Conservation (phyloP, 1,140 invertebrate species). For the Steinernema khuongi region DNA sequence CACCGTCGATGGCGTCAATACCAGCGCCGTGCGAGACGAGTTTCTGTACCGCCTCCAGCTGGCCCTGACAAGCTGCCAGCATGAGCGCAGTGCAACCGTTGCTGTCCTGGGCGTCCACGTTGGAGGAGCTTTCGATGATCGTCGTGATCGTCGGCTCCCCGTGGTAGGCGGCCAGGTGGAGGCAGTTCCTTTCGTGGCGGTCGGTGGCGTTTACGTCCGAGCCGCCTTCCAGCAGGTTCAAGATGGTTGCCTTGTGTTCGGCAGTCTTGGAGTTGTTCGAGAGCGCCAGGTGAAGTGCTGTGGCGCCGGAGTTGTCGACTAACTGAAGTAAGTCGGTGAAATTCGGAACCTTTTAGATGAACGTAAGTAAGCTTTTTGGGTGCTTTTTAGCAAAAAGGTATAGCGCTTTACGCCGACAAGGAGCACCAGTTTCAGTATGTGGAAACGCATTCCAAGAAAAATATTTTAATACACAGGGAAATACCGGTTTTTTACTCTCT, state of each 20-base stretch:
- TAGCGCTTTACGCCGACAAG: too few species aligned
- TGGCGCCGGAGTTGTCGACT: conserved; percentile 33
- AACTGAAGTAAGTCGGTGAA: conserved; percentile 8
- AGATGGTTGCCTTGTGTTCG: conserved; percentile 25
- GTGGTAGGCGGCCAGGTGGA: conserved; percentile 36
- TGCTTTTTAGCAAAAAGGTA: too few species aligned
- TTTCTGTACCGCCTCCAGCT: conserved; percentile 26
- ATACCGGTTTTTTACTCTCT: too few species aligned
- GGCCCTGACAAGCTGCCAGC: conserved; percentile 35
- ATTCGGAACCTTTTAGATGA: not conserved
- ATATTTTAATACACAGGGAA: too few species aligned
- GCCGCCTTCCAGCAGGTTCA: conserved; percentile 14
- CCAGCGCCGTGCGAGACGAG: conserved; percentile 23
- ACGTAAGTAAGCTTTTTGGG: too few species aligned
- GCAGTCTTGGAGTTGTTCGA: conserved; percentile 33
- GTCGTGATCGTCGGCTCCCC: conserved; percentile 20
- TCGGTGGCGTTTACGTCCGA: conserved; percentile 19
- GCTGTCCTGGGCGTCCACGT: conserved; percentile 26
- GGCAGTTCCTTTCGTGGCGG: conserved; percentile 22
- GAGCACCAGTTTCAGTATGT: too few species aligned
- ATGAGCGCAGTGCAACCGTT: conserved; percentile 34
- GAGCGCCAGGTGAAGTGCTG: conserved; percentile 33
- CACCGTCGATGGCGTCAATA: conserved; percentile 32
- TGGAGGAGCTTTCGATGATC: conserved; percentile 20
- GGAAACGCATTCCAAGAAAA: too few species aligned